Evolutionary conservation across 2,888 invertebrate genomes (phyloP).

Genomic region (Drosophila paucipuncta): DNA sequence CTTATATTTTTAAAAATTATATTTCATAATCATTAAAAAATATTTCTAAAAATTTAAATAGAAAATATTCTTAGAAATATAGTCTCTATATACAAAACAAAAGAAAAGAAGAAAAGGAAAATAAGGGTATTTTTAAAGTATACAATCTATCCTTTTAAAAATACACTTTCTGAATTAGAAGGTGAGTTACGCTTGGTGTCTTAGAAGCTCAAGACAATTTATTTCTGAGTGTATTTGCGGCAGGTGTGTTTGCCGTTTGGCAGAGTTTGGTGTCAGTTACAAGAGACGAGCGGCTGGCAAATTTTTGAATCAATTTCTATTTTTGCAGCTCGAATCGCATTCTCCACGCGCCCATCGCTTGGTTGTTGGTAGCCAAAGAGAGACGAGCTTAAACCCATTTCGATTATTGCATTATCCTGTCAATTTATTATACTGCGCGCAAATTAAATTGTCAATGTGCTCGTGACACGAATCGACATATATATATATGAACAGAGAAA

Average conservation of each 20-base stretch:
- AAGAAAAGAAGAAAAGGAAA: too few relatives aligned
- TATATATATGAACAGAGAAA: neutral
- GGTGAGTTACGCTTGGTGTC: neutral
- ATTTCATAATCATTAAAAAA: too few relatives aligned
- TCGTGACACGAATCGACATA: constrained; percentile 47
- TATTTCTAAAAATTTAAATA: too few relatives aligned
- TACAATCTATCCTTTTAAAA: neutral
- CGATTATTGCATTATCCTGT: constrained; percentile 76
- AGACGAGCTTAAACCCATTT: constrained; percentile 46
- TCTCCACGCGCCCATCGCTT: neutral
- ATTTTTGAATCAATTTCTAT: constrained; percentile 55
- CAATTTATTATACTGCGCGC: constrained; percentile 62
- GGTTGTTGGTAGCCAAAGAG: constrained; percentile 32
- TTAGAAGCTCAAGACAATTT: neutral
- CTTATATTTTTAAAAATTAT: too few relatives aligned
- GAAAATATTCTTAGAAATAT: too few relatives aligned
- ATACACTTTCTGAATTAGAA: neutral
- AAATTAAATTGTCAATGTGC: constrained; percentile 79
- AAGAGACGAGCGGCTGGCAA: constrained; percentile 24
- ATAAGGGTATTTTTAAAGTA: neutral
- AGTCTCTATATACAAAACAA: too few relatives aligned
- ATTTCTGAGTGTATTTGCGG: neutral
- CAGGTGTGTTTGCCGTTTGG: constrained; percentile 31
- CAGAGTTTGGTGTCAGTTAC: constrained; percentile 23
- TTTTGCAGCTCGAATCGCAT: neutral